These are phyloP conservation scores for Glandiceps talaboti DNA, from an alignment of 53 echinoderm and acorn worm genomes.

Conservation along the genomic window DNA sequence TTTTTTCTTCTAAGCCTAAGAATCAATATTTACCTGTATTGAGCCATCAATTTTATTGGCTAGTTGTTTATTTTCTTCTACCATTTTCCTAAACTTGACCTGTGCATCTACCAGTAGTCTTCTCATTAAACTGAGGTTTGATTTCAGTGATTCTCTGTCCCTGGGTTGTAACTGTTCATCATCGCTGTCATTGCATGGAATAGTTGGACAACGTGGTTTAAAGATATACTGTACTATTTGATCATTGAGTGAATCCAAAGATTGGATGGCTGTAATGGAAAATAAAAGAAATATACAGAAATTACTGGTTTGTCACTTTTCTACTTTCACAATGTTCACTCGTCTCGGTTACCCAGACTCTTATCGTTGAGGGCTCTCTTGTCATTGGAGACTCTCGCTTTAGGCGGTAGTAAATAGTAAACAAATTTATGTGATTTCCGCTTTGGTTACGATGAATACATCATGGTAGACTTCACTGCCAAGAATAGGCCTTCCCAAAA, in stretches of 20 bases:
- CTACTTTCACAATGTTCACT: no score
- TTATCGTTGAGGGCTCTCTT: no score
- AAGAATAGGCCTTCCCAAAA: no score
- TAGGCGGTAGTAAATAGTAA: no score
- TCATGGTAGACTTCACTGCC: no score
- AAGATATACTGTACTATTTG: slow-evolving; percentile 95
- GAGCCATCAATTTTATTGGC: slow-evolving; percentile 39
- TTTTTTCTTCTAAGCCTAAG: no score
- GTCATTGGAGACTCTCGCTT: no score
- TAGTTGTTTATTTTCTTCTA: slow-evolving; percentile 78
- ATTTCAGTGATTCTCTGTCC: slow-evolving; percentile 86
- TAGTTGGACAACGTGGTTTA: slow-evolving; percentile 55
- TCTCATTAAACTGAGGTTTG: slow-evolving; percentile 81
- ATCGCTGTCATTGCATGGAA: slow-evolving; percentile 51
- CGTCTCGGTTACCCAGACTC: no score
- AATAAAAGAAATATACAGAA: no score
- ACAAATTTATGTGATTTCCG: no score
- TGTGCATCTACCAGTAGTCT: slow-evolving; percentile 88
- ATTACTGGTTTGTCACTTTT: no score
- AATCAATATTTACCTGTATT: slow-evolving; percentile 50
- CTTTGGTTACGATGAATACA: no score
- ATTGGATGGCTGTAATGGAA: slow-evolving; percentile 93
- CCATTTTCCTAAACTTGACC: slow-evolving; percentile 72
- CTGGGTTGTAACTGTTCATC: slow-evolving; percentile 32
- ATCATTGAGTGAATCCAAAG: slow-evolving; percentile 82